Evolutionary conservation across 2,113 vertebrate genomes (phyloP), one percentile per base, ranked within the genome.

Genomic region (Vanacampus margaritifer): DNA sequence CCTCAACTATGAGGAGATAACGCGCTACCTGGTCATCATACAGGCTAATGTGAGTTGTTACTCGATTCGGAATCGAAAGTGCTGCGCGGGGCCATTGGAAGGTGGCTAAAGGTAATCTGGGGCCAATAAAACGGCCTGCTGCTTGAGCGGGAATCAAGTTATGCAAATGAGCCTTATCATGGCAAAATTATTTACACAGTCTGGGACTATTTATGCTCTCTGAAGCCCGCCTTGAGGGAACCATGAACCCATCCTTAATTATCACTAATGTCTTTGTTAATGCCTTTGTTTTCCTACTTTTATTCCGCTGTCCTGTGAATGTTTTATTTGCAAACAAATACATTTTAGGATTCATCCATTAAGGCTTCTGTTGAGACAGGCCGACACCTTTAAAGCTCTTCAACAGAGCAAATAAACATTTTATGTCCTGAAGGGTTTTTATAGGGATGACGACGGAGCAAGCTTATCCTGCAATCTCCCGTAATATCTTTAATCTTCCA

Each of bases 1-100:
- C 57, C 91, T 99, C 26, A 99, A 99, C 91, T 99, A 98, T 21
- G 97, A 99, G 82, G 96, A 97, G 58, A 97, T 94, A 81, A 97
- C 94, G 0, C 94, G 93, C 13, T 99, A 98, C 66, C 93, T 94
- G 75, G 91, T 99, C 82, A 92, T 97, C 78, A 91, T 99, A 76
- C 95, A 98, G 81, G 97, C 97, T 43, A 98, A 97, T 53, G 97
- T 99, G 87, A 95, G 97, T 91, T 12, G 19, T 48, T 21, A 17
- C 17, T 43, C 0, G 32, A 6, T 54, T 41, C 41, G 19, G 0
- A 24, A 36, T 21, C 19, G 19, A 8, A 35, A 35, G 24, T 16
- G 16, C 56, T 58, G 56, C 6, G 3, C 12, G 3, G 56, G 17
- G 28, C 43, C 72, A 5, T 26, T 45, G 2, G 63, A 69, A 32